Evolutionary conservation across 2,113 vertebrate genomes (phyloP).

Genomic region (Leucopsar rothschildi): DNA sequence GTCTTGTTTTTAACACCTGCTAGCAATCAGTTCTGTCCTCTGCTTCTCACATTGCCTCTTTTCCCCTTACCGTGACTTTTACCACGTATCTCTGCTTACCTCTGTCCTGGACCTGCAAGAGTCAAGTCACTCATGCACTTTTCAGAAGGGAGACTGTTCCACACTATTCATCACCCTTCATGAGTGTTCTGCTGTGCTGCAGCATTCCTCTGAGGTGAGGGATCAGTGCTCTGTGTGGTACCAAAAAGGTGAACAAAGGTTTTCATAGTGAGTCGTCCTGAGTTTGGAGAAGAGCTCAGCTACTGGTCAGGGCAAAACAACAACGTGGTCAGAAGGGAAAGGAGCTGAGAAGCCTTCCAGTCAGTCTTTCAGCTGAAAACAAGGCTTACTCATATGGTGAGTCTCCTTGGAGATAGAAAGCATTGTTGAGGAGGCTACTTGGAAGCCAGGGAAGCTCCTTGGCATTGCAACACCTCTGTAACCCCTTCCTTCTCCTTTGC

Average conservation of each 20-base stretch:
- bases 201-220: neutral
- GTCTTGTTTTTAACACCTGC: neutral
- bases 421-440: rapidly evolving
- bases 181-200: neutral
- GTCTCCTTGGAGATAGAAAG: neutral
- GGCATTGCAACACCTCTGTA: neutral
- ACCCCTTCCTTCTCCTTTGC: neutral
- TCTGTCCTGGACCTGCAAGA: neutral
- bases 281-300: neutral
- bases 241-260: neutral
- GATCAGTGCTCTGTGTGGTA: rapidly evolving
- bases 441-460: neutral
- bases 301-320: neutral
- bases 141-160: neutral
- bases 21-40: neutral
- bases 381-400: neutral
- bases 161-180: neutral
- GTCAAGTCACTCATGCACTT: neutral
- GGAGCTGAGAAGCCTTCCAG: neutral
- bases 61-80: neutral
- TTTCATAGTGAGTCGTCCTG: neutral
- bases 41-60: neutral
- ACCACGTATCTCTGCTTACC: rapidly evolving
- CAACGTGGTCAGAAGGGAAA: neutral
- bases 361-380: neutral